These are phyloP conservation scores for Hydrotaea diabolus DNA, from an alignment of 2,888 invertebrate genomes.

Conservation along the genomic window DNA sequence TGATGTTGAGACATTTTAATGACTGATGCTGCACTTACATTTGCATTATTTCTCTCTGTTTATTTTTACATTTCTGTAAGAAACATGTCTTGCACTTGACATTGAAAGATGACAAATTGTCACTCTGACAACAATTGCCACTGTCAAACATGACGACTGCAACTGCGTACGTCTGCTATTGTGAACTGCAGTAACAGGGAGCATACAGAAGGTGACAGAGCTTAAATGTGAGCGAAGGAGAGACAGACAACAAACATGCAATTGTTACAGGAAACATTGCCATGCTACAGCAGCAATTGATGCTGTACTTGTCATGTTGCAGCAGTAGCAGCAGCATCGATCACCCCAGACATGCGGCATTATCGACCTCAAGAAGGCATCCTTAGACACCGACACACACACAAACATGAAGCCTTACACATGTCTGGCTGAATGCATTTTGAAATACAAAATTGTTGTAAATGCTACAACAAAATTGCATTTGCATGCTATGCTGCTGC, in stretches of 20 bases:
- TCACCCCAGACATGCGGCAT: background rate
- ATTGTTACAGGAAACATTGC: slow-evolving; percentile 52
- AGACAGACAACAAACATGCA: slow-evolving; percentile 46
- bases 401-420: background rate
- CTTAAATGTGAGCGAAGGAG: background rate
- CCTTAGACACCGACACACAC: background rate
- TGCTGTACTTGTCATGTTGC: slow-evolving; percentile 57
- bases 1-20: background rate
- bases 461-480: slow-evolving; percentile 33
- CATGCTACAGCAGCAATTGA: slow-evolving; percentile 26
- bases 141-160: slow-evolving; percentile 48
- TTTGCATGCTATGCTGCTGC: slow-evolving; percentile 34
- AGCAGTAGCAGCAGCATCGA: slow-evolving; percentile 40
- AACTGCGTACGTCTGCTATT: background rate
- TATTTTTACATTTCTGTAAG: background rate
- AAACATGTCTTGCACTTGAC: slow-evolving; percentile 47
- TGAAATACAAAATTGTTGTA: slow-evolving; percentile 4
- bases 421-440: slow-evolving; percentile 5
- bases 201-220: background rate
- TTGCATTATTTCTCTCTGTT: background rate
- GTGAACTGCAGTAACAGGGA: background rate
- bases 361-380: background rate
- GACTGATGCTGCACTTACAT: background rate
- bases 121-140: slow-evolving; percentile 51
- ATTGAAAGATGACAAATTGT: slow-evolving; percentile 60